Conservation (phyloP, 2,888 invertebrate genomes). For the Philonicus albiceps region DNA sequence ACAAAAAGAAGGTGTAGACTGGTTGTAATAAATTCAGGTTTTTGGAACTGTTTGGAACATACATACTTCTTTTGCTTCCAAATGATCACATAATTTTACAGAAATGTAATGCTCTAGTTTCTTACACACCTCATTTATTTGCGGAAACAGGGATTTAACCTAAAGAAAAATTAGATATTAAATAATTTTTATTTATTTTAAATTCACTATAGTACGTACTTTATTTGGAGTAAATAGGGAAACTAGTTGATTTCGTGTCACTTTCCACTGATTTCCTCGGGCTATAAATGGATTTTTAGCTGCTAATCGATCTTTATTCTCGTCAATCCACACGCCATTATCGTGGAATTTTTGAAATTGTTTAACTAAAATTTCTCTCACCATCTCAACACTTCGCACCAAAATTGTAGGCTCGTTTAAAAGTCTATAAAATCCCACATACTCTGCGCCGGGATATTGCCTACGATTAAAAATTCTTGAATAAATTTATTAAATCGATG, state of each 20-base stretch:
- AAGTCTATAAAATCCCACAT: neutral
- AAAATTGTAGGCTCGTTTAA: neutral
- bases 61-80: neutral
- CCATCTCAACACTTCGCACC: neutral
- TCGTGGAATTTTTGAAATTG: neutral
- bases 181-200: neutral
- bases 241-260: neutral
- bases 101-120: neutral
- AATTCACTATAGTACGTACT: neutral
- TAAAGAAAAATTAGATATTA: neutral
- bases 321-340: neutral
- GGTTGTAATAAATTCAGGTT: neutral
- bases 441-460: neutral
- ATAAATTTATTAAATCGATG: neutral
- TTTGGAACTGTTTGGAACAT: neutral
- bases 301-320: neutral
- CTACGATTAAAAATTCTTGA: neutral
- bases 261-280: neutral
- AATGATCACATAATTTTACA: neutral
- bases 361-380: conserved; percentile 1
- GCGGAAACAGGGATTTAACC: neutral
- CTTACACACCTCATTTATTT: neutral
- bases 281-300: neutral
- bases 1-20: no score
- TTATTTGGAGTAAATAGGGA: neutral